Conservation (phyloP, 2,113 vertebrate genomes). For the Urocitellus parryii region DNA sequence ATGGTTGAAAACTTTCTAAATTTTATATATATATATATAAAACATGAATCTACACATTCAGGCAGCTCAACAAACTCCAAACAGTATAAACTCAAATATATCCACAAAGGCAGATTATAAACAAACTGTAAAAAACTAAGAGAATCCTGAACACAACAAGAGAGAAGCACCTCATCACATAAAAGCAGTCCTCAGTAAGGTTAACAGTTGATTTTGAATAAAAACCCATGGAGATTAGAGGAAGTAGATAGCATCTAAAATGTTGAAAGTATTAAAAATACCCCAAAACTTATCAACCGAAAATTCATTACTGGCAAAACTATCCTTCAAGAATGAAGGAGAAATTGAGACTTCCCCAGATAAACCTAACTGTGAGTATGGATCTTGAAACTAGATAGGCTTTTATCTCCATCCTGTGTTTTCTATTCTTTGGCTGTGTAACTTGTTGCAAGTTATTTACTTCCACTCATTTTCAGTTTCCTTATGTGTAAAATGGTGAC, state of each 20-base stretch:
- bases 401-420: not conserved
- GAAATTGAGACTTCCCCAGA: not conserved
- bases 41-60: not conserved
- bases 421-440: not conserved
- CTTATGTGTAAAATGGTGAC: not conserved
- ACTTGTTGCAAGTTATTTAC: not conserved
- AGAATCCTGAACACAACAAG: not conserved
- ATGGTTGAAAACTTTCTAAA: not conserved
- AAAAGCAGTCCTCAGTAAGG: not conserved
- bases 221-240: not conserved
- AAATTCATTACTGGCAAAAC: not conserved
- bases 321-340: not conserved
- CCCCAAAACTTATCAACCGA: not conserved
- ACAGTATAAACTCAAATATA: not conserved
- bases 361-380: not conserved
- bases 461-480: not conserved
- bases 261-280: not conserved
- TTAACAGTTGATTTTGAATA: not conserved
- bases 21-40: not conserved
- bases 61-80: not conserved
- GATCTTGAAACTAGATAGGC: not conserved
- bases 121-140: not conserved
- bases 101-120: not conserved
- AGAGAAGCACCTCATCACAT: not conserved
- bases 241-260: not conserved